Conservation (phyloP, 30 jellyfish, hydroid and myxozoan genomes). For the Aurelia sp. region DNA sequence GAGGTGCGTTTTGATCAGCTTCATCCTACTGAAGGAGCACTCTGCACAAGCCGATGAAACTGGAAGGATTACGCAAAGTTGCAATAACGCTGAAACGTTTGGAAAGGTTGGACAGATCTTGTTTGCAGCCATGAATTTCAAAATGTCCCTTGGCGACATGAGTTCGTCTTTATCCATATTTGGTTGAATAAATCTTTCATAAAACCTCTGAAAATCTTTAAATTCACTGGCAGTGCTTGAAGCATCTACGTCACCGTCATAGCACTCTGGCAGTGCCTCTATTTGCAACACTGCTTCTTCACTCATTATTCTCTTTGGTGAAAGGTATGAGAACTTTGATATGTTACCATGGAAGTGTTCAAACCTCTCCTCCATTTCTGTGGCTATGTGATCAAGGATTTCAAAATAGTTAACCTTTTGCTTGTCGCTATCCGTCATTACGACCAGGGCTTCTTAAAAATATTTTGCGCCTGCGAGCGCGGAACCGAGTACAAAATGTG, state of each 20-base stretch:
- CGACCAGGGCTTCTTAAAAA: too few relatives aligned
- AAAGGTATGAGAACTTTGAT: background rate
- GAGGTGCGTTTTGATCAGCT: slow-evolving; percentile 8
- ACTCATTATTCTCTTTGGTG: background rate
- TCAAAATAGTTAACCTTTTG: background rate
- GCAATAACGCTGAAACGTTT: background rate
- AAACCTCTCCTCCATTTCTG: slow-evolving; percentile 18
- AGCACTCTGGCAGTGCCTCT: background rate
- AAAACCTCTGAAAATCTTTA: slow-evolving; percentile 7
- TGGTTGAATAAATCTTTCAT: too few relatives aligned
- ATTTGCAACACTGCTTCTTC: slow-evolving; percentile 19
- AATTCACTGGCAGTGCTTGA: slow-evolving; percentile 13
- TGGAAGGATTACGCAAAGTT: background rate
- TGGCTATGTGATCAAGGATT: background rate
- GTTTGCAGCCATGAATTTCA: slow-evolving; percentile 3
- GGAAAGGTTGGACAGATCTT: background rate
- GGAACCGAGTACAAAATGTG: too few relatives aligned
- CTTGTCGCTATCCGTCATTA: background rate
- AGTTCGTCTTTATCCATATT: background rate
- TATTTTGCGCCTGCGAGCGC: too few relatives aligned
- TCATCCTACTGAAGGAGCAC: slow-evolving; percentile 17
- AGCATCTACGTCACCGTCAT: background rate
- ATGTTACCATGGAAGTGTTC: slow-evolving; percentile 9
- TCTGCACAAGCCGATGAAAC: slow-evolving; percentile 15
- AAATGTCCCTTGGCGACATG: slow-evolving; percentile 3